phyloP scores from a whole-genome alignment of 2,797 vertebrate genomes.

The Girardinus metallicus region DNA sequence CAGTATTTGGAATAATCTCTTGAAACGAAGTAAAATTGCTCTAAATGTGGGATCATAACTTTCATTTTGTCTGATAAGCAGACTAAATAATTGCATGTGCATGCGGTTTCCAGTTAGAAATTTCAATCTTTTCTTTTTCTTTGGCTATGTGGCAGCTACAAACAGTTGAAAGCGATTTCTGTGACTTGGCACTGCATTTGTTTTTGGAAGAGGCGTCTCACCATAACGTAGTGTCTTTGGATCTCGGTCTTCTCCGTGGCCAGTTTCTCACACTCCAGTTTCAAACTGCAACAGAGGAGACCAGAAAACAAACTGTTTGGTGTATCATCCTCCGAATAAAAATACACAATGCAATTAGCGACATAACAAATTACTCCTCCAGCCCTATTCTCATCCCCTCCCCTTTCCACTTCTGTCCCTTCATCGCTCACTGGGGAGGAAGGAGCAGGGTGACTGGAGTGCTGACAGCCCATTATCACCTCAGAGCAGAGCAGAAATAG shows the following conservation, averaged over 20 bases:
- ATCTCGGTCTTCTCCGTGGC: conserved; percentile 95
- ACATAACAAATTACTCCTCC: conserved; percentile 56
- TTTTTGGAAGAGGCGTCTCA: conserved; percentile 74
- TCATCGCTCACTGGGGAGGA: conserved; percentile 33
- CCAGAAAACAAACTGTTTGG: conserved; percentile 18
- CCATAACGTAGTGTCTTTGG: conserved; percentile 96
- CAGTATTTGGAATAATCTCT: background rate
- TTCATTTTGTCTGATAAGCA: background rate
- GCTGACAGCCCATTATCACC: conserved; percentile 79
- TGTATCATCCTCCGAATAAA: conserved; percentile 44
- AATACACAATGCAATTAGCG: conserved; percentile 61
- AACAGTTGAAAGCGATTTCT: conserved; percentile 72
- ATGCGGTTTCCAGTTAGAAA: conserved; percentile 58
- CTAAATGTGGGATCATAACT: background rate
- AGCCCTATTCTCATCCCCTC: conserved; percentile 23
- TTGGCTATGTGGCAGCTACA: conserved; percentile 71
- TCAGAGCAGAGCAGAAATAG: conserved; percentile 77
- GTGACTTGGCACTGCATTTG: conserved; percentile 55
- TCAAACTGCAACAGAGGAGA: conserved; percentile 82
- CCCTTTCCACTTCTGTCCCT: conserved; percentile 5
- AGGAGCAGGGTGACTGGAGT: conserved; percentile 57
- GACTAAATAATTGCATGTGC: conserved; percentile 11
- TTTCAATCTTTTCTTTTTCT: conserved; percentile 22
- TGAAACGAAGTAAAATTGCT: background rate
- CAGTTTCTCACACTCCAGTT: conserved; percentile 94